phyloP scores from a whole-genome alignment of 2,888 invertebrate genomes.

The Eubasilissa splendida region DNA sequence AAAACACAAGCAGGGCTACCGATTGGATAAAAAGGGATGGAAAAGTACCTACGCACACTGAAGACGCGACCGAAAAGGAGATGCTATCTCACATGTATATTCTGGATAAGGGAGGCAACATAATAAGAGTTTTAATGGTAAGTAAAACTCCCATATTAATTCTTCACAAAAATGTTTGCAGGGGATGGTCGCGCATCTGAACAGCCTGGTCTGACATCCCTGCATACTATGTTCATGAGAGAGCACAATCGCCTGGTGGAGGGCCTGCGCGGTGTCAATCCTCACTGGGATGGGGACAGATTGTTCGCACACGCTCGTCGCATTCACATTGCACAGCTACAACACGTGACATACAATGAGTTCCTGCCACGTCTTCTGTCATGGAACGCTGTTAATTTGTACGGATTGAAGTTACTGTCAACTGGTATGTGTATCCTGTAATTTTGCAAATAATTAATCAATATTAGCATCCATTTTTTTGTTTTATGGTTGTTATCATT shows the following conservation, averaged over 20 bases:
- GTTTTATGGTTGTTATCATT: no score
- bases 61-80: no score
- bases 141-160: neutral
- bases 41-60: no score
- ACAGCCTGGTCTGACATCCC: slow-evolving; percentile 89
- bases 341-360: slow-evolving; percentile 90
- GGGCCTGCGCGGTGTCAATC: slow-evolving; percentile 84
- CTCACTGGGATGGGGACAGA: slow-evolving; percentile 90
- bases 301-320: slow-evolving; percentile 87
- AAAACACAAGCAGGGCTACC: no score
- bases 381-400: slow-evolving; percentile 90
- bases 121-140: neutral
- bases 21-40: no score
- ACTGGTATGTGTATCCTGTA: slow-evolving; percentile 69
- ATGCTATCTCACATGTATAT: no score
- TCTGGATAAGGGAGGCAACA: no score
- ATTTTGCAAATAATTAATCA: no score
- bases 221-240: slow-evolving; percentile 91
- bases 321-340: slow-evolving; percentile 84
- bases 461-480: no score
- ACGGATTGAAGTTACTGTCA: slow-evolving; percentile 86
- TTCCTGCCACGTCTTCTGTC: slow-evolving; percentile 93
- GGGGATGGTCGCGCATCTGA: slow-evolving; percentile 94
- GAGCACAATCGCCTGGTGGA: slow-evolving; percentile 93
- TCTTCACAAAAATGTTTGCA: slow-evolving; percentile 59